Base-by-base conservation (phyloP, 1,140 invertebrate species). In the Teleopsis dalmanni region DNA sequence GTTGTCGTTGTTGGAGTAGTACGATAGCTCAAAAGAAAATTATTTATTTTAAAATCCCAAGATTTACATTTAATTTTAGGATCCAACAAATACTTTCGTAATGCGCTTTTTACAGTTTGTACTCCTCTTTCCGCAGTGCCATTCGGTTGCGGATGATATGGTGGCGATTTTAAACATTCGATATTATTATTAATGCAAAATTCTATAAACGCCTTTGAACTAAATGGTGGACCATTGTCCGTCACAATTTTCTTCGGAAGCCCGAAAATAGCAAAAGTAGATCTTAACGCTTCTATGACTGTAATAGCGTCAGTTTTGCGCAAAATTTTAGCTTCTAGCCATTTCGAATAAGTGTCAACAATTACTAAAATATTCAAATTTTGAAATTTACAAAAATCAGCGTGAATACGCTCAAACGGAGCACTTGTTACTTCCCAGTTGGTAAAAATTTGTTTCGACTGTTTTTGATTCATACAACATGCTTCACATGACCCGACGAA, bases 141-240 rank as follows among this genome's bases (percentile, higher is more conserved):
- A 22, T 50, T 50, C 7, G 29, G 26, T 25, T 45, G 34, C 8
- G 38, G 31, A 16, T 46, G 42, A 29, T 46, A 46, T 13, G 22
- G 18, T 21, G 34, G 42, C 27, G 19, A 26, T 18, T 42, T 33
- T 14, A 43, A 26, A 42, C 13, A 29, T 23, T 34, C 26, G 36
- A 49, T 49, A n/a, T 22, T 14, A 18, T 34, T 42, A 10, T 21
- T 25, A 34, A 19, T 21, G 14, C 41, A 51, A 46, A 51, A 45
- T 11, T 38, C 11, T 40, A 33, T 27, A 51, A 38, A 51, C 25
- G 26, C 36, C 11, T 11, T 33, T 18, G 49, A 40, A 7, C 19
- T 22, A 47, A 51, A 51, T 19, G 49, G 49, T 2, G 49, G 34
- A 4, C 49, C 49, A 23, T 46, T 51, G 19, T 51, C 49, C 10